Conservation (phyloP, 1,140 invertebrate genomes). For the Zeugodacus cucurbitae region DNA sequence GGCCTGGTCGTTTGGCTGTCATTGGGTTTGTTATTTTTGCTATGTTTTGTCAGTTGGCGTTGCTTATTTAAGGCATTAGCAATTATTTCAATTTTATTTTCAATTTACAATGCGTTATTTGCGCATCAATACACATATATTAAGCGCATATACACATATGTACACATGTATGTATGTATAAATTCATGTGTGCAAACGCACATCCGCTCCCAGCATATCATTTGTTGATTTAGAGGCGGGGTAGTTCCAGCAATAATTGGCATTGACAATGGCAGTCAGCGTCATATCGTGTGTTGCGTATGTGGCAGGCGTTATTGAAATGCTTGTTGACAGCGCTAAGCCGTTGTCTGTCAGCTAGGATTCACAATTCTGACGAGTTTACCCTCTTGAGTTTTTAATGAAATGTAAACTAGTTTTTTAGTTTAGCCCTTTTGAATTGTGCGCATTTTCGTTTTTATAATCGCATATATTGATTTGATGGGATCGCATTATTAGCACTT, state of each 20-base stretch:
- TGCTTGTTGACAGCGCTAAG: conserved; percentile 28
- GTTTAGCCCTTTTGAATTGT: not conserved
- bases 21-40: conserved; percentile 24
- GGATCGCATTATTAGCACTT: too few species aligned
- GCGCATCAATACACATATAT: not conserved
- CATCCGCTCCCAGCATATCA: conserved; percentile 4
- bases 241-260: conserved; percentile 32
- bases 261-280: conserved; percentile 1
- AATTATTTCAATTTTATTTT: conserved; percentile 43
- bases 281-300: not conserved
- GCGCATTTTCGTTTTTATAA: not conserved
- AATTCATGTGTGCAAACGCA: not conserved
- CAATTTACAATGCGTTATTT: conserved; percentile 36
- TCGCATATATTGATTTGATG: not conserved
- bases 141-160: not conserved
- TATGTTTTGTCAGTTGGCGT: conserved; percentile 43
- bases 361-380: not conserved
- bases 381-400: conserved; percentile 34
- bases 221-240: not conserved
- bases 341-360: not conserved
- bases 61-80: conserved; percentile 43
- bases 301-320: not conserved
- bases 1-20: not conserved
- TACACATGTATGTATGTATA: not conserved
- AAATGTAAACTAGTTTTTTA: conserved; percentile 36